These are phyloP conservation scores for Heliconius congener DNA, from an alignment of 1,140 invertebrate species.

Conservation along the genomic window DNA sequence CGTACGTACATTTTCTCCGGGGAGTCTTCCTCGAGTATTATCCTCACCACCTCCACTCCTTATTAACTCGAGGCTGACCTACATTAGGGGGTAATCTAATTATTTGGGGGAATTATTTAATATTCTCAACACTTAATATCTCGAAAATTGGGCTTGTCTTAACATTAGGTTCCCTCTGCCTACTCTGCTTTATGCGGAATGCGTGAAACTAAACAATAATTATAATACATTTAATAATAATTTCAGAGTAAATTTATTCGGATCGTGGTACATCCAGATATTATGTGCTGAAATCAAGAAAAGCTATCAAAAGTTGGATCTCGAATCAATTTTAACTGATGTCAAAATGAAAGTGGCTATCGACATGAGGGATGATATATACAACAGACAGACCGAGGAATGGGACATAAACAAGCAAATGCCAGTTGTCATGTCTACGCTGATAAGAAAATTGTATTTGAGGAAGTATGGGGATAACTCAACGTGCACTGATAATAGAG, in stretches of 20 bases:
- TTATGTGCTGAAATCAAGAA: slow-evolving; percentile 59
- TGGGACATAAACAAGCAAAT: slow-evolving; percentile 63
- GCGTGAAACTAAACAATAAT: neutral
- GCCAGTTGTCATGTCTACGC: slow-evolving; percentile 58
- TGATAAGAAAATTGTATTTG: slow-evolving; percentile 63
- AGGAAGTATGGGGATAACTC: slow-evolving; percentile 37
- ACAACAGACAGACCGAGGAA: slow-evolving; percentile 47
- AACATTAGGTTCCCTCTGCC: neutral
- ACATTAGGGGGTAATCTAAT: no score
- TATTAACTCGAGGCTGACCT: no score
- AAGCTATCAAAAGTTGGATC: slow-evolving; percentile 46
- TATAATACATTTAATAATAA: neutral
- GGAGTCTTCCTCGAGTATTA: no score
- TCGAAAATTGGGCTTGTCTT: neutral
- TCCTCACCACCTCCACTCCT: no score
- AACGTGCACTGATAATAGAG: neutral
- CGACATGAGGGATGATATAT: slow-evolving; percentile 49
- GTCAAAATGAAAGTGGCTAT: slow-evolving; percentile 63
- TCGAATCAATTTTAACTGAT: slow-evolving; percentile 62
- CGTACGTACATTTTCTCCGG: no score
- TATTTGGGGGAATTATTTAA: no score
- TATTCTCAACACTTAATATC: no score
- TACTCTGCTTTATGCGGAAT: neutral
- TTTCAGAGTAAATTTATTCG: slow-evolving; percentile 57
- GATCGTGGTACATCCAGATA: slow-evolving; percentile 66